A percentile compares a stretch with the other conserved stretches of the same genome.
Conservation (phyloP, 1,140 invertebrate genomes). For the Cardiocondyla obscurior region DNA sequence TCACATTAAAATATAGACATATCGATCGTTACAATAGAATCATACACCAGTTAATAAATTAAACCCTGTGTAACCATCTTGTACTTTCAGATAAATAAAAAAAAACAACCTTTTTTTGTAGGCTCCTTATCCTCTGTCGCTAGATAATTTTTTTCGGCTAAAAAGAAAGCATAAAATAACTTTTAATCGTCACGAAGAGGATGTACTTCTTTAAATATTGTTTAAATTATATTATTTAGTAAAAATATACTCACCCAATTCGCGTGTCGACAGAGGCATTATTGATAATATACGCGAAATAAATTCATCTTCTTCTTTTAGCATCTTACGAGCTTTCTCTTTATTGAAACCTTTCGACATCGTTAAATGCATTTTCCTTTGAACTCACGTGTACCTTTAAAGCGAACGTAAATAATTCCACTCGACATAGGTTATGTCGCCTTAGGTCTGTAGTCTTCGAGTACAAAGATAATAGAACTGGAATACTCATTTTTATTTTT, state of each 20-base stretch:
- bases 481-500: neutral
- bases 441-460: neutral
- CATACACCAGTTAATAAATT: neutral
- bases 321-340: constrained; percentile 73
- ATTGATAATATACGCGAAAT: constrained; percentile 81
- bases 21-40: too few relatives aligned
- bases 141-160: neutral
- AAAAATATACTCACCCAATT: constrained; percentile 70
- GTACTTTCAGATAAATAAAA: constrained; percentile 8
- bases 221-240: neutral
- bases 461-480: neutral
- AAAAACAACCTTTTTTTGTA: constrained; percentile 11
- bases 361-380: constrained; percentile 77
- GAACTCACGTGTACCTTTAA: constrained; percentile 43
- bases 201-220: neutral
- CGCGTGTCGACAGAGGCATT: constrained; percentile 76
- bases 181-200: neutral
- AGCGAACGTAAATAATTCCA: constrained; percentile 38
- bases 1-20: neutral
- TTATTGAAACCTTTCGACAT: constrained; percentile 77
- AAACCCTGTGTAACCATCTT: neutral
- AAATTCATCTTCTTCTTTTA: constrained; percentile 80
- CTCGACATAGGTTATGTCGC: neutral
- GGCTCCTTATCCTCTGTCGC: neutral
- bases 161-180: constrained; percentile 11